These are phyloP conservation scores for Thalassaphorura encarpata DNA, from an alignment of 1,140 invertebrate genomes.

Conservation along the genomic window DNA sequence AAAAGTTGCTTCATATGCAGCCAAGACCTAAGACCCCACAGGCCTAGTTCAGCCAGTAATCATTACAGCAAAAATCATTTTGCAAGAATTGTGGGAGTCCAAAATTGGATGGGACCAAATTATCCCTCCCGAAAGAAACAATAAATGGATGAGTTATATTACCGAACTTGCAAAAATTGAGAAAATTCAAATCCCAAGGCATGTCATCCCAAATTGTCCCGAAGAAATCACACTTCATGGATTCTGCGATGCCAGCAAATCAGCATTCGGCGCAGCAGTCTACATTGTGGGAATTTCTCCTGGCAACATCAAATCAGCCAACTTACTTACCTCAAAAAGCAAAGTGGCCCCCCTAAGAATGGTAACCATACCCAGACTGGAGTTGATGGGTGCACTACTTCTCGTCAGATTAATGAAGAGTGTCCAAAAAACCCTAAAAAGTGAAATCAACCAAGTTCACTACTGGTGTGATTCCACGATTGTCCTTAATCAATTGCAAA, in stretches of 20 bases:
- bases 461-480: constrained; percentile 38
- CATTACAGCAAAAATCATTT: constrained; percentile 22
- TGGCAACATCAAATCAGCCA: not conserved
- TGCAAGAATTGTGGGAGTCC: constrained; percentile 24
- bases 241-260: constrained; percentile 12
- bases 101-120: constrained; percentile 23
- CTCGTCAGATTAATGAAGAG: constrained; percentile 21
- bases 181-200: constrained; percentile 2
- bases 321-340: constrained; percentile 23
- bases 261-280: not conserved
- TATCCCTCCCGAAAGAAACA: constrained; percentile 20
- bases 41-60: constrained; percentile 19
- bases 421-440: not conserved
- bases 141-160: constrained; percentile 19
- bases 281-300: not conserved
- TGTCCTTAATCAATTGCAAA: constrained; percentile 34
- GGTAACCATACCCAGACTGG: constrained; percentile 30
- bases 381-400: constrained; percentile 34
- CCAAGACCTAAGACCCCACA: constrained; percentile 27
- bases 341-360: constrained; percentile 30
- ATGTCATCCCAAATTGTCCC: not conserved
- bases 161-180: not conserved
- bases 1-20: constrained; percentile 20
- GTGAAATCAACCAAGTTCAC: not conserved
- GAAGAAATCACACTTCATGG: constrained; percentile 6